phyloP scores from a whole-genome alignment of 1,140 invertebrate species.

The Drosophila ficusphila region DNA sequence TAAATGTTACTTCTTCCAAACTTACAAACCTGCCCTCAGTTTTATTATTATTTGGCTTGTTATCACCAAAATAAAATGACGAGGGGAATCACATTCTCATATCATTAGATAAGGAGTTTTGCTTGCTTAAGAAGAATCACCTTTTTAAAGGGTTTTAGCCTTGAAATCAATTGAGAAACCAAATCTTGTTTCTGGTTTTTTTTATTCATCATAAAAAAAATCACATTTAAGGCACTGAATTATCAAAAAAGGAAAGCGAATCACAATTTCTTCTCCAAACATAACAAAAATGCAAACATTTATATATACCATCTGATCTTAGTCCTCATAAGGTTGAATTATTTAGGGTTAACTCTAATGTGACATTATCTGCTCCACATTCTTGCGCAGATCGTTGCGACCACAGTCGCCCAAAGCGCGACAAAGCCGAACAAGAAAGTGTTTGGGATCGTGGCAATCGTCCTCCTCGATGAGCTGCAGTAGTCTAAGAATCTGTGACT shows the following conservation, averaged over 20 bases:
- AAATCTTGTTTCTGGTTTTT: neutral
- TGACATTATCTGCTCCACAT: conserved; percentile 73
- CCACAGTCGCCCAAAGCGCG: conserved; percentile 54
- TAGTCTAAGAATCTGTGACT: conserved; percentile 60
- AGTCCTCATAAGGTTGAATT: too few species aligned
- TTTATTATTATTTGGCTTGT: neutral
- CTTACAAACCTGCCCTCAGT: too few species aligned
- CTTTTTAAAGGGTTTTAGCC: neutral
- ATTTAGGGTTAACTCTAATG: too few species aligned
- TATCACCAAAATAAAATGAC: neutral
- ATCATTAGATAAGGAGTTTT: neutral
- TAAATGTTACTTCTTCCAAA: too few species aligned
- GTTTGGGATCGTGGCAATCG: conserved; percentile 62
- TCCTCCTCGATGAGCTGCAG: conserved; percentile 70
- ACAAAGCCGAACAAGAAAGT: conserved; percentile 59
- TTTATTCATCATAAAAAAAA: neutral
- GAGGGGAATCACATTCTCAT: neutral
- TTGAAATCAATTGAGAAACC: neutral
- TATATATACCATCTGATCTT: too few species aligned
- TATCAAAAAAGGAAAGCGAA: neutral
- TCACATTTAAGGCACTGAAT: neutral
- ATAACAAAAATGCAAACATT: neutral
- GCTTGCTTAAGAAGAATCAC: too few species aligned
- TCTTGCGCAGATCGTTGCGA: conserved; percentile 68
- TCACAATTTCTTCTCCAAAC: conserved; percentile 1